Percentiles rank a stretch among this genome's conserved stretches.
These are phyloP conservation scores for Branchipolynoe longqiensis DNA, from an alignment of 2,888 invertebrate genomes.

Conservation along the genomic window DNA sequence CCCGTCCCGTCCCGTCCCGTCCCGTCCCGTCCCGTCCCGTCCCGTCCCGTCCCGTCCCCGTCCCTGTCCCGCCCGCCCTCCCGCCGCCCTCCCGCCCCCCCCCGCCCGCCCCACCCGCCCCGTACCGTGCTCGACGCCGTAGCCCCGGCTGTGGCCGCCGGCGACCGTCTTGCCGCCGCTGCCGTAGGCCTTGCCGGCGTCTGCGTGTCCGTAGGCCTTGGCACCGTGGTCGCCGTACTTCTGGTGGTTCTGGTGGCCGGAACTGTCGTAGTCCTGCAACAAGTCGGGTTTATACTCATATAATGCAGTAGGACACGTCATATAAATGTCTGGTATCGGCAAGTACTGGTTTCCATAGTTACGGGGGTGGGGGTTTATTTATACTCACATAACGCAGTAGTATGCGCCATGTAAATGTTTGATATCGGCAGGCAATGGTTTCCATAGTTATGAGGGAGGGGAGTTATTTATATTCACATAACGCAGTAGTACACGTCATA, in stretches of 20 bases:
- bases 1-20: too few relatives aligned
- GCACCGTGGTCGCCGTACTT: conserved; percentile 9
- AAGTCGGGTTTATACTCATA: neutral
- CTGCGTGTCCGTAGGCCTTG: conserved; percentile 11
- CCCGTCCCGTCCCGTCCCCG: too few relatives aligned
- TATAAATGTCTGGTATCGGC: neutral
- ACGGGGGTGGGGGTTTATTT: neutral
- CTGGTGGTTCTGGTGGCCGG: conserved; percentile 1
- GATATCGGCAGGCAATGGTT: too few relatives aligned
- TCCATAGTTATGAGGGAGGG: too few relatives aligned
- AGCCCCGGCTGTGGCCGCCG: conserved; percentile 41
- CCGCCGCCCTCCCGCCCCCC: too few relatives aligned
- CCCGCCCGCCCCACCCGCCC: too few relatives aligned
- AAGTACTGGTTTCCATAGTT: neutral
- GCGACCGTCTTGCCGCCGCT: conserved; percentile 25
- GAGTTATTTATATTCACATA: too few relatives aligned
- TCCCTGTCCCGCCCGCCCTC: too few relatives aligned
- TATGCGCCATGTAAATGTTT: too few relatives aligned
- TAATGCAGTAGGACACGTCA: neutral
- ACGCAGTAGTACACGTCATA: too few relatives aligned
- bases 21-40: too few relatives aligned
- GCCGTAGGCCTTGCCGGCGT: conserved; percentile 35
- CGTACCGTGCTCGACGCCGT: conserved; percentile 36
- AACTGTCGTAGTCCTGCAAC: conserved; percentile 14
- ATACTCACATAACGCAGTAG: neutral